A percentile compares a stretch with the other conserved stretches of the same genome.
These are phyloP conservation scores for Pseudomyrmex flavicornis DNA, from an alignment of 1,140 invertebrate genomes.

Conservation along the genomic window DNA sequence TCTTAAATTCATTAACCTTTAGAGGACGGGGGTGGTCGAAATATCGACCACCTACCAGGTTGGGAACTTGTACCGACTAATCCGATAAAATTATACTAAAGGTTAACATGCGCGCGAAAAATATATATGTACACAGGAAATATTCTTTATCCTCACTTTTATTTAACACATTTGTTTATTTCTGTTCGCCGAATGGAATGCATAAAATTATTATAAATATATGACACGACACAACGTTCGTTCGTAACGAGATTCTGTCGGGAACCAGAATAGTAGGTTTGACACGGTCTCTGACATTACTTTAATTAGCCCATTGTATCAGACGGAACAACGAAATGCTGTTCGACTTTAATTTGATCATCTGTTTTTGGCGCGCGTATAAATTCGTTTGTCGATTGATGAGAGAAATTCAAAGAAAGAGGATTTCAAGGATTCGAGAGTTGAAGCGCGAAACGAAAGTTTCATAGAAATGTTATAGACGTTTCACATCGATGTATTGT, in stretches of 20 bases:
- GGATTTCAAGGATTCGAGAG: neutral
- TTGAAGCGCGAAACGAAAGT: neutral
- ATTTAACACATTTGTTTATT: conserved; percentile 20
- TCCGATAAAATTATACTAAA: too few species aligned
- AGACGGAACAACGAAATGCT: conserved; percentile 28
- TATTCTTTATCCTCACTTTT: conserved; percentile 6
- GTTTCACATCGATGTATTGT: conserved; percentile 13
- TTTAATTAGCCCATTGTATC: conserved; percentile 22
- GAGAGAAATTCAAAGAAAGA: neutral
- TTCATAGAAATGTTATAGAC: conserved; percentile 18
- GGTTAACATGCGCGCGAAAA: neutral
- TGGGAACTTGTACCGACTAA: too few species aligned
- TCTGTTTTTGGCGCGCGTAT: conserved; percentile 15
- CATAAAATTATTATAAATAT: neutral
- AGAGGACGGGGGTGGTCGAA: too few species aligned
- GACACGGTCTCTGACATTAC: neutral
- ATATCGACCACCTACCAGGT: too few species aligned
- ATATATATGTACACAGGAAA: neutral
- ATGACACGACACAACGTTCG: too few species aligned
- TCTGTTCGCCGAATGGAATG: neutral
- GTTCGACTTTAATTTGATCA: conserved; percentile 13
- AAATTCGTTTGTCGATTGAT: neutral
- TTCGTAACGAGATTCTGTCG: conserved; percentile 49
- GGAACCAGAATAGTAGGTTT: conserved; percentile 11
- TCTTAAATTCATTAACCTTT: conserved; percentile 51